Base-by-base conservation (phyloP, 2,113 vertebrate genomes). In the Onychorhynchus coronatus region DNA sequence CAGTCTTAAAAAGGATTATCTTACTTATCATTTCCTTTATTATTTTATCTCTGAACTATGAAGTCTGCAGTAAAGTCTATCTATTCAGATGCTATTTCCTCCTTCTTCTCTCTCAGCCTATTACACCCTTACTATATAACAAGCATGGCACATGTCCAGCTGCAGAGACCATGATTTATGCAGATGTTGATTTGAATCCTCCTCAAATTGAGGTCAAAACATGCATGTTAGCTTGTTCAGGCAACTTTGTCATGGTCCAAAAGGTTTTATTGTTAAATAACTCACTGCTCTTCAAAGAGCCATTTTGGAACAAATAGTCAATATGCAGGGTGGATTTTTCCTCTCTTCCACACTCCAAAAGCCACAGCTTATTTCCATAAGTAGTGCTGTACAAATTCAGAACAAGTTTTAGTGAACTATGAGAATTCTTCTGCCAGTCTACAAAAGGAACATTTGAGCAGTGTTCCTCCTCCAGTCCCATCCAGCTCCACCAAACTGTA, bases 391-490 rank as follows among this genome's bases (percentile, higher is more conserved):
- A 56, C 24, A 73, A 65, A 70, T 61, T 44, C 74, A 56, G 8
- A 19, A n/a, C 24, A 56, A 88, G 9, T n/a, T 58, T 82, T 39
- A 9, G 8, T 5, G 5, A 56, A 31, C 3, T 30, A 37, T 6
- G 56, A 62, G 12, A 63, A 27, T 33, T 73, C 8, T 72, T 76
- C 31, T 72, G 8, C 39, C 22, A 35, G 15, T 46, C 12, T 47
- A 35, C 33, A 27, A 33, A 33, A 58, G 17, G 7, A 50, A 8
- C 9, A n/a, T 12, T 49, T 4, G 2, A 73, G 27, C 11, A 47
- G 16, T 8, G 1, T 46, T 75, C 19, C 16, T 63, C 13, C 30
- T 59, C 21, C 1, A 5, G 22, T 37, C 6, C 24, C 1, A 4
- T 16, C 23, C n/a, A 14, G 17, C 22, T 88, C 35, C 14, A 15